These are phyloP conservation scores for Halocynthia aurantium DNA, from an alignment of 23 tunicate genomes.

Conservation along the genomic window DNA sequence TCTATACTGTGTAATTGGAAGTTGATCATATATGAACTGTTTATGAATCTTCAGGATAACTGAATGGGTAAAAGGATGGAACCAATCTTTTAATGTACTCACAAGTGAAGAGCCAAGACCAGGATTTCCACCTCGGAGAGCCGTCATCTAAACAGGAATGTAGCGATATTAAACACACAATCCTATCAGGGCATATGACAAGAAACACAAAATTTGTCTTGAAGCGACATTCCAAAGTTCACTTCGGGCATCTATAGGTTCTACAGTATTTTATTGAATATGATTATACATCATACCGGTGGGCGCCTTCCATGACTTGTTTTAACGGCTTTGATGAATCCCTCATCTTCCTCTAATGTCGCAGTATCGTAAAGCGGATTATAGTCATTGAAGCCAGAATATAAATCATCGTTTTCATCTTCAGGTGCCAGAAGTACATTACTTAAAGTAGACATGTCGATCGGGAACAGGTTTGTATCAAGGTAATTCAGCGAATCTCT, in stretches of 20 bases:
- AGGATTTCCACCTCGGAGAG: slow-evolving; percentile 31
- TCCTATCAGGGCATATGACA: no score
- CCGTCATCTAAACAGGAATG: slow-evolving; percentile 33
- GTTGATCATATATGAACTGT: no score
- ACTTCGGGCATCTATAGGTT: no score
- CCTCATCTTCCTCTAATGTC: slow-evolving; percentile 78
- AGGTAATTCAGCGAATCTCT: no score
- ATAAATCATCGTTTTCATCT: slow-evolving; percentile 76
- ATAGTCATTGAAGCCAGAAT: slow-evolving; percentile 73
- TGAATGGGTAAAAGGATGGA: not conserved
- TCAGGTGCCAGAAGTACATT: slow-evolving; percentile 77
- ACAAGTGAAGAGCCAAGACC: slow-evolving; percentile 22
- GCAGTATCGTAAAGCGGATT: slow-evolving; percentile 88
- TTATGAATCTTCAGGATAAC: no score
- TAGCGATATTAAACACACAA: no score
- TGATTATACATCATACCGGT: not conserved
- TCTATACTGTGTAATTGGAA: no score
- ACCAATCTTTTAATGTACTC: not conserved
- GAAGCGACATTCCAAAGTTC: no score
- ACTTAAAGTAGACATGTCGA: slow-evolving; percentile 39
- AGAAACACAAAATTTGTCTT: no score
- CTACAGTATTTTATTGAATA: no score
- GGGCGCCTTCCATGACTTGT: slow-evolving; percentile 93
- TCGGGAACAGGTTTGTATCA: no score
- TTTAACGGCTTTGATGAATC: slow-evolving; percentile 80